These are phyloP conservation scores for Hermetia illucens DNA, from an alignment of 1,140 invertebrate species.

Conservation along the genomic window DNA sequence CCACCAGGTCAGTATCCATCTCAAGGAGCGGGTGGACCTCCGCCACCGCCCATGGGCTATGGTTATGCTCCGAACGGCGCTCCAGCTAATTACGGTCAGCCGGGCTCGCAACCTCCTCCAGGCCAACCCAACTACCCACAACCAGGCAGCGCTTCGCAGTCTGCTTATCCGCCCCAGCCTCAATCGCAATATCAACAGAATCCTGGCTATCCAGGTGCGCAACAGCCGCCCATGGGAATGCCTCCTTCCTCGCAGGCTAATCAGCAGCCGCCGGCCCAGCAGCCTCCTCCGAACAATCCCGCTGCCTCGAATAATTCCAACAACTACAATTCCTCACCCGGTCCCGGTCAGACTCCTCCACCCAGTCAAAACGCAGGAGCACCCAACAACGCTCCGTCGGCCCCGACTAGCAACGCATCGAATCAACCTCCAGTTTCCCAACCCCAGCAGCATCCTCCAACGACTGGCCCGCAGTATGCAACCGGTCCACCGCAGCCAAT, in stretches of 20 bases:
- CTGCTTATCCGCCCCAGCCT: conserved; percentile 10
- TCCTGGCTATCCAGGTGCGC: conserved; percentile 8
- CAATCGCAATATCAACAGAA: conserved; percentile 9
- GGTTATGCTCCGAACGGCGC: conserved; percentile 24
- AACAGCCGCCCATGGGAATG: conserved; percentile 3
- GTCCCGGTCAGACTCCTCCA: conserved; percentile 23
- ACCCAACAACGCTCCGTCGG: no score
- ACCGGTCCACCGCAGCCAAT: conserved; percentile 18
- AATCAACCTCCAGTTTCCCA: no score
- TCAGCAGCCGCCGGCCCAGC: conserved; percentile 4
- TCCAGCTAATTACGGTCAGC: conserved; percentile 16
- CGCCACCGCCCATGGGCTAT: conserved; percentile 16
- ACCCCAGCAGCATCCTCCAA: conserved; percentile 11
- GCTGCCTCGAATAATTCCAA: conserved; percentile 15
- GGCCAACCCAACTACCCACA: conserved; percentile 13
- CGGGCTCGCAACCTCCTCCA: conserved; percentile 16
- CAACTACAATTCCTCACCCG: conserved; percentile 22
- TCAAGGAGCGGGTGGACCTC: conserved; percentile 16
- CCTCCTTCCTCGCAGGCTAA: conserved; percentile 7
- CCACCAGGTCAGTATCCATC: conserved; percentile 31
- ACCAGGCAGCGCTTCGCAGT: conserved; percentile 11
- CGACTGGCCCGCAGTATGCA: conserved; percentile 6
- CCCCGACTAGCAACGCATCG: no score
- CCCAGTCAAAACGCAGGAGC: conserved; percentile 11
- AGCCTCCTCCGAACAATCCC: conserved; percentile 9